These are phyloP conservation scores for Hydriomena furcata DNA, from an alignment of 2,888 invertebrate species.

Conservation along the genomic window DNA sequence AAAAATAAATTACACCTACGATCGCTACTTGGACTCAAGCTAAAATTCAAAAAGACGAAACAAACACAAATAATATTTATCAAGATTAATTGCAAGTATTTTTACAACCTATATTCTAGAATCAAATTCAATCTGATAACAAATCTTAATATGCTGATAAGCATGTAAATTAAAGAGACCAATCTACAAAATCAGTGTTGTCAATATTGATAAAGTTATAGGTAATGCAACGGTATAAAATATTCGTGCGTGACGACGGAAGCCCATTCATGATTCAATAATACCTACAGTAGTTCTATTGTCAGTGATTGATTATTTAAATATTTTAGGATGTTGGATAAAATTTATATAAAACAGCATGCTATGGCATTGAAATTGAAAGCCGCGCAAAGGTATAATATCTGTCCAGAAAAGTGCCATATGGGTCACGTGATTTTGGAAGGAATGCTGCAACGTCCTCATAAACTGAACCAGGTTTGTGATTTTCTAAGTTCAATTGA, in stretches of 20 bases:
- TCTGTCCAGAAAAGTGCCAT: conserved; percentile 48
- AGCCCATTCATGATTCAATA: neutral
- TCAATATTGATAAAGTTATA: neutral
- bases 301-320: neutral
- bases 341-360: conserved; percentile 40
- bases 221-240: conserved; percentile 1
- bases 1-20: too few species aligned
- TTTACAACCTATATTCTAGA: too few species aligned
- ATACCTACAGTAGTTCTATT: neutral
- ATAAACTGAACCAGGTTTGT: conserved; percentile 45
- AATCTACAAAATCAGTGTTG: neutral
- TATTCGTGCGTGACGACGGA: neutral
- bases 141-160: too few species aligned
- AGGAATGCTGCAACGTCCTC: conserved; percentile 47
- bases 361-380: conserved; percentile 41
- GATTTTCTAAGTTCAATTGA: too few species aligned
- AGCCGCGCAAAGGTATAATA: conserved; percentile 45
- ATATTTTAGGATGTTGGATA: conserved; percentile 36
- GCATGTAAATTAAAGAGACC: too few species aligned
- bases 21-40: too few species aligned
- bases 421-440: conserved; percentile 53
- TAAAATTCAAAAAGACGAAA: too few species aligned
- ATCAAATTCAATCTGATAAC: too few species aligned
- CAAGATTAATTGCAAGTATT: too few species aligned
- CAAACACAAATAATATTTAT: too few species aligned